phyloP scores from a whole-genome alignment of 64 coral and sea anemone species.

The Stichodactyla mertensii region DNA sequence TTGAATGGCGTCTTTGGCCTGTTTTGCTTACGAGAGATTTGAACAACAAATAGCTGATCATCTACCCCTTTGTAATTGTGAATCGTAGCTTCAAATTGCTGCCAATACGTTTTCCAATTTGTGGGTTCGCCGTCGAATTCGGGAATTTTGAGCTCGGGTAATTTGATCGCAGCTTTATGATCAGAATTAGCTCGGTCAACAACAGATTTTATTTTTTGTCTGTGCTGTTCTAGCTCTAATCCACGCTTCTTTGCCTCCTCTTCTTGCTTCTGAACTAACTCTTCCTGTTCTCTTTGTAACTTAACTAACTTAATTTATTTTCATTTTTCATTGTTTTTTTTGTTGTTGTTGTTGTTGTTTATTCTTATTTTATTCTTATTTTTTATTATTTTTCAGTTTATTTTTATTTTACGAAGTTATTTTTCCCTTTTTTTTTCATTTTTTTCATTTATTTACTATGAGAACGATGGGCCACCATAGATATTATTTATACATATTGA shows the following conservation, averaged over 20 bases:
- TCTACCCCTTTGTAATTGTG: slow-evolving; percentile 23
- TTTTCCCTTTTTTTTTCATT: no score
- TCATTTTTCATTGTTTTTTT: no score
- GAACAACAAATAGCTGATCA: slow-evolving; percentile 36
- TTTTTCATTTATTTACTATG: no score
- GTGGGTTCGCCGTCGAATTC: slow-evolving; percentile 23
- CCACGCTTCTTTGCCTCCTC: not conserved
- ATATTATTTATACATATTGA: not conserved
- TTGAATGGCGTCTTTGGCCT: slow-evolving; percentile 53
- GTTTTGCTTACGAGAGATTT: slow-evolving; percentile 30
- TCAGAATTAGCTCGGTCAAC: not conserved
- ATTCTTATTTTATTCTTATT: no score
- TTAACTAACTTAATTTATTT: no score
- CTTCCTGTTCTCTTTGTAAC: not conserved
- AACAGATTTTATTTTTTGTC: not conserved
- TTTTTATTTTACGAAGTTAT: no score
- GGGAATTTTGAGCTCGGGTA: not conserved
- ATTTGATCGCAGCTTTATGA: not conserved
- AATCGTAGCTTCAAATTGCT: slow-evolving; percentile 44
- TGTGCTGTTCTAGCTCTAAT: not conserved
- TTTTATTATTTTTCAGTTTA: no score
- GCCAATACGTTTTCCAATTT: no score
- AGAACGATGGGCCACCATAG: no score
- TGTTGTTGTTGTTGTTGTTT: no score
- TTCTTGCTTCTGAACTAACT: not conserved